phyloP scores from a whole-genome alignment of 1,140 invertebrate genomes.

The Aleiodes sp. region DNA sequence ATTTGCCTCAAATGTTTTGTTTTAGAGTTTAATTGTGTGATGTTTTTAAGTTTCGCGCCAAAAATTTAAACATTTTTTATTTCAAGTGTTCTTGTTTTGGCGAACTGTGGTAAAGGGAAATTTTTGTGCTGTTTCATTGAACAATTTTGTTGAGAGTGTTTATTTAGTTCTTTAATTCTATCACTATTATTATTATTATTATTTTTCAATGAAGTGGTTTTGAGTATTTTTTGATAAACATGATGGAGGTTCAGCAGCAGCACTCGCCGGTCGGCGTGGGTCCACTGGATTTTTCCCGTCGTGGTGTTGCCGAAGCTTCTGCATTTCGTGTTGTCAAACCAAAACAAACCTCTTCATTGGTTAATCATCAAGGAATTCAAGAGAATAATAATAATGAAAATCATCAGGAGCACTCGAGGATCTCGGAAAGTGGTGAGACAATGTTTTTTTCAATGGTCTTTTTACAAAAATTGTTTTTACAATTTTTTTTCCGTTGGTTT shows the following conservation, averaged over 20 bases:
- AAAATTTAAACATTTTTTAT: too few relatives aligned
- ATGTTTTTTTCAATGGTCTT: neutral
- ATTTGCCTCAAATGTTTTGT: too few relatives aligned
- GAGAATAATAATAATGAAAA: conserved; percentile 61
- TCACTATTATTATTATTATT: too few relatives aligned
- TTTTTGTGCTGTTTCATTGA: too few relatives aligned
- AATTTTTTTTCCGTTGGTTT: conserved; percentile 7
- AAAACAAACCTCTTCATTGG: conserved; percentile 50
- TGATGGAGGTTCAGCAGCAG: conserved; percentile 66
- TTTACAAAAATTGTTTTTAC: neutral
- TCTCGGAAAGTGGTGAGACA: conserved; percentile 50
- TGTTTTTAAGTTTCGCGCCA: too few relatives aligned
- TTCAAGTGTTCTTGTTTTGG: too few relatives aligned
- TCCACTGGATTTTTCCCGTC: conserved; percentile 62
- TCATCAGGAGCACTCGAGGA: conserved; percentile 49
- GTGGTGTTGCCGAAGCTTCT: conserved; percentile 62
- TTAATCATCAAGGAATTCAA: conserved; percentile 47
- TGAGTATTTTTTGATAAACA: conserved; percentile 32
- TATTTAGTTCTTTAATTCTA: too few relatives aligned
- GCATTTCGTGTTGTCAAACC: conserved; percentile 64
- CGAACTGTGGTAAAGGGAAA: too few relatives aligned
- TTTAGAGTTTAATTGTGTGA: too few relatives aligned
- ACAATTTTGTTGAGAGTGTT: too few relatives aligned
- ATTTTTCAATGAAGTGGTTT: too few relatives aligned
- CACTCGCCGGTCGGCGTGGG: conserved; percentile 64